phyloP scores from a whole-genome alignment of 2,888 invertebrate species.

The Therioaphis trifolii region DNA sequence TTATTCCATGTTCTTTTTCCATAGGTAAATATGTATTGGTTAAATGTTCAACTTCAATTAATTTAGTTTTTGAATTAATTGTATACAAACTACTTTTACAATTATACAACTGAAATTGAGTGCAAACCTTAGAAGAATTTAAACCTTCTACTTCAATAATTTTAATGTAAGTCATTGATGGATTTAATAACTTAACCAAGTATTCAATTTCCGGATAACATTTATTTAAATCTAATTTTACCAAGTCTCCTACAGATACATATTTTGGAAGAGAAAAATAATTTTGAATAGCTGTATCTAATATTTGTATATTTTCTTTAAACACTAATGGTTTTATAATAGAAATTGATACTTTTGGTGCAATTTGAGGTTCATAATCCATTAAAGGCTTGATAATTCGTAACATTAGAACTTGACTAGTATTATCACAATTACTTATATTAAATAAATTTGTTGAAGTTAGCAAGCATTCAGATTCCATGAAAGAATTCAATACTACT shows the following conservation, averaged over 20 bases:
- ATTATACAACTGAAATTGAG: conserved; percentile 60
- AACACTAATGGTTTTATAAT: conserved; percentile 28
- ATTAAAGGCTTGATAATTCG: conserved; percentile 44
- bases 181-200: conserved; percentile 66
- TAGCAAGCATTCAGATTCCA: conserved; percentile 13
- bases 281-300: conserved; percentile 72
- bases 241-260: conserved; percentile 75
- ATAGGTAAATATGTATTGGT: conserved; percentile 40
- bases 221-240: conserved; percentile 74
- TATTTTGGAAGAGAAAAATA: conserved; percentile 78
- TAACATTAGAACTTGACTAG: neutral
- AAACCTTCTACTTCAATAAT: conserved; percentile 67
- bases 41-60: conserved; percentile 71
- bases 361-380: conserved; percentile 29
- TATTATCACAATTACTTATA: conserved; percentile 7
- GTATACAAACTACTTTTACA: conserved; percentile 70
- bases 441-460: conserved; percentile 54
- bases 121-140: too few relatives aligned
- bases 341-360: conserved; percentile 41
- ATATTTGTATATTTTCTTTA: conserved; percentile 6
- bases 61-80: conserved; percentile 73
- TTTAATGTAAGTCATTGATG: conserved; percentile 69
- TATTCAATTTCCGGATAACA: conserved; percentile 69
- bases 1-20: conserved; percentile 21
- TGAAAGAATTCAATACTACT: conserved; percentile 17